Conservation (phyloP, 2,888 invertebrate genomes). For the Caenorhabditis sulstoni region DNA sequence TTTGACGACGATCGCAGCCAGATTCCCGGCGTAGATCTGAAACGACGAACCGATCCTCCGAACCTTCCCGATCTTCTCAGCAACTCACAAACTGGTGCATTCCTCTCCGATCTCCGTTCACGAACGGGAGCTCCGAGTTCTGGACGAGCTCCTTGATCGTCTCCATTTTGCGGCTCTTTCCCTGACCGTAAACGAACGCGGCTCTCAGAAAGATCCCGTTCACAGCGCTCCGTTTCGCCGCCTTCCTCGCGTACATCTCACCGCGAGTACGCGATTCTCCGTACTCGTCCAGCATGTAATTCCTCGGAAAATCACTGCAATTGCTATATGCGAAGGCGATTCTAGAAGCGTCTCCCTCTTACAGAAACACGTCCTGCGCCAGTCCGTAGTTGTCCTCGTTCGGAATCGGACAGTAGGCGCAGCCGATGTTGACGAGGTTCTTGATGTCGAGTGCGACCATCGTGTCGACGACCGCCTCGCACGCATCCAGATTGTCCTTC, state of each 20-base stretch:
- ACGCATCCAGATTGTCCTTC: conserved; percentile 68
- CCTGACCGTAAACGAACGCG: conserved; percentile 75
- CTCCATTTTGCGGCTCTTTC: conserved; percentile 58
- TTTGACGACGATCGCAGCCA: conserved; percentile 69
- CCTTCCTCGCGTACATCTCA: conserved; percentile 73
- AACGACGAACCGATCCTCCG: not conserved
- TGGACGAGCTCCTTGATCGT: conserved; percentile 64
- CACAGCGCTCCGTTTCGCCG: conserved; percentile 49
- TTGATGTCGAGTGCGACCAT: conserved; percentile 65
- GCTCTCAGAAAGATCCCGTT: conserved; percentile 74
- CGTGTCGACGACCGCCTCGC: conserved; percentile 72
- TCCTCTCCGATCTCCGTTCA: conserved; percentile 72
- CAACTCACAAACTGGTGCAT: conserved; percentile 76
- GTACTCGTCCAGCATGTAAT: conserved; percentile 75
- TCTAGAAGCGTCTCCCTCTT: conserved; percentile 9
- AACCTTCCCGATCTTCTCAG: not conserved
- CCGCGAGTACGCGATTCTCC: conserved; percentile 75
- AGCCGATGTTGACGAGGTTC: conserved; percentile 74
- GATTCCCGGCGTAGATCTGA: conserved; percentile 76
- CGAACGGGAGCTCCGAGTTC: conserved; percentile 62
- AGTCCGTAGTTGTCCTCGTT: conserved; percentile 77
- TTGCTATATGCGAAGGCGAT: not conserved
- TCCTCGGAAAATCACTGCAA: conserved; percentile 68
- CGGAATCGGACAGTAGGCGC: conserved; percentile 76
- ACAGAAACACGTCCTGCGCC: conserved; percentile 72